phyloP scores from a whole-genome alignment of 2,113 vertebrate genomes.

The Pituophis catenifer region DNA sequence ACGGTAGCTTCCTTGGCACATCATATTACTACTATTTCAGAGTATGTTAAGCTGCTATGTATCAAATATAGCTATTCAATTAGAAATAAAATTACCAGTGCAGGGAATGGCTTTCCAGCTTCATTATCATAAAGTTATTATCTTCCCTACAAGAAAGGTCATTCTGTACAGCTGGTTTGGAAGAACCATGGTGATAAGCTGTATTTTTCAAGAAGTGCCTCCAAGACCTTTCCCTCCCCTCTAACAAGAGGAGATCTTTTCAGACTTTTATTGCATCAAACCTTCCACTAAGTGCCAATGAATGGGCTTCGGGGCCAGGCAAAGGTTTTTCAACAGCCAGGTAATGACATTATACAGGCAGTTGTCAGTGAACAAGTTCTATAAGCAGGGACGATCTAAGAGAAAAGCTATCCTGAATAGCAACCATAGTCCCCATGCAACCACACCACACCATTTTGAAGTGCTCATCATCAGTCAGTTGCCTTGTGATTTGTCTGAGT shows the following conservation, averaged over 20 bases:
- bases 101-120: slow-evolving; percentile 5
- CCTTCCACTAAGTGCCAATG: neutral
- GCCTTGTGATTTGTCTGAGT: slow-evolving; percentile 62
- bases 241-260: neutral
- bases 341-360: slow-evolving; percentile 1
- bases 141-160: slow-evolving; percentile 18
- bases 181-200: slow-evolving; percentile 17
- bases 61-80: slow-evolving; percentile 30
- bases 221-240: slow-evolving; percentile 5
- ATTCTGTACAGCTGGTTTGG: slow-evolving; percentile 13
- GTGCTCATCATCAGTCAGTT: slow-evolving; percentile 54
- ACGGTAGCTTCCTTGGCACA: slow-evolving; percentile 3
- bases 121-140: slow-evolving; percentile 35
- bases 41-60: slow-evolving; percentile 10
- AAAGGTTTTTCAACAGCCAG: neutral
- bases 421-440: slow-evolving; percentile 50
- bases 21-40: slow-evolving; percentile 4
- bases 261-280: slow-evolving; percentile 4
- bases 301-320: neutral
- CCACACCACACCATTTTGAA: slow-evolving; percentile 50
- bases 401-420: slow-evolving; percentile 56
- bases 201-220: slow-evolving; percentile 5
- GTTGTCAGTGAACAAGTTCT: neutral
- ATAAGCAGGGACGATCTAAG: slow-evolving; percentile 8
- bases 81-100: slow-evolving; percentile 28